Evolutionary conservation across 2,797 vertebrate genomes (phyloP).

Genomic region (Parauchenoglanis ngamensis): DNA sequence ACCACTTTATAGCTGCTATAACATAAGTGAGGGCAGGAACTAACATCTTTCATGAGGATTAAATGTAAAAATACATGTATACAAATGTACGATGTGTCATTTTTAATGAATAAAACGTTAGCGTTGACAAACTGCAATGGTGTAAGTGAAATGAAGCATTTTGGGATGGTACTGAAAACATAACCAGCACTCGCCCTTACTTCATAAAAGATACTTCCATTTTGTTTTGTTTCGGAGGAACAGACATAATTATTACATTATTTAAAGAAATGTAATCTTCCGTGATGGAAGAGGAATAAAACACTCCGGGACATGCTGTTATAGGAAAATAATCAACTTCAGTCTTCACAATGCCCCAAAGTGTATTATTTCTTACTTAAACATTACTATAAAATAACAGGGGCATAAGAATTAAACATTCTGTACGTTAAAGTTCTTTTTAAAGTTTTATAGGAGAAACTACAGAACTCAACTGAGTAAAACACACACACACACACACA

Average conservation of each 20-base stretch:
- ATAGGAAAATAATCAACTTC: neutral
- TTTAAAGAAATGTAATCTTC: neutral
- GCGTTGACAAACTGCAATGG: too few relatives aligned
- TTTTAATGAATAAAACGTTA: neutral
- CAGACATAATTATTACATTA: neutral
- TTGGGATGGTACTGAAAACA: neutral
- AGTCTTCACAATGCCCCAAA: neutral
- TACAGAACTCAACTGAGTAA: neutral
- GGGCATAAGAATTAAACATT: neutral
- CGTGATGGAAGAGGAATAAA: neutral
- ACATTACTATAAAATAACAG: neutral
- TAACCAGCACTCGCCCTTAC: neutral
- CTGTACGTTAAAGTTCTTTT: neutral
- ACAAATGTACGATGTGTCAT: neutral
- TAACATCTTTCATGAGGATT: neutral
- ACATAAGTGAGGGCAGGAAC: neutral
- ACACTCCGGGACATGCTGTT: neutral
- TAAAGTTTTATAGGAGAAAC: neutral
- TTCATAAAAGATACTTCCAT: neutral
- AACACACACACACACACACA: neutral
- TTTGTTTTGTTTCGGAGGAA: neutral
- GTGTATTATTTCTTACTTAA: neutral
- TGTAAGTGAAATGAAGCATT: neutral
- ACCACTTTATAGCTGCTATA: neutral
- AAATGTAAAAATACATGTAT: neutral